phyloP scores from a whole-genome alignment of 1,140 invertebrate species.

The Rhizoglyphus robini region DNA sequence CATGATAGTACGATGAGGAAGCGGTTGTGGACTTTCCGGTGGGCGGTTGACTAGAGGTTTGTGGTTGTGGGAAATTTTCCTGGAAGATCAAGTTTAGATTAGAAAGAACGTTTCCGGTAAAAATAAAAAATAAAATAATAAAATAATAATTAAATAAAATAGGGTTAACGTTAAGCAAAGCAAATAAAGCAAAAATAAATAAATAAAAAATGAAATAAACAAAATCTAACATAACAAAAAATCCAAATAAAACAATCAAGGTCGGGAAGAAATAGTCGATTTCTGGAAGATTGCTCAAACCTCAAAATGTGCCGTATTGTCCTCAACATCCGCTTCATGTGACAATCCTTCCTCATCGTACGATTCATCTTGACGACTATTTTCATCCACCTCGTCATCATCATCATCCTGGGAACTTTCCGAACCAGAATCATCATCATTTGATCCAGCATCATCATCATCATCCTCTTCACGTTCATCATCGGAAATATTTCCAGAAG shows the following conservation, averaged over 20 bases:
- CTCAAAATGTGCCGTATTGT: not conserved
- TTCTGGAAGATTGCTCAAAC: no score
- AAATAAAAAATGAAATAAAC: not conserved
- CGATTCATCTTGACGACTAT: not conserved
- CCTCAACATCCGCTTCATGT: not conserved
- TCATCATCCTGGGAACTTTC: no score
- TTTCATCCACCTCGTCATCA: conserved; percentile 2
- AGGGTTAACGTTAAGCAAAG: not conserved
- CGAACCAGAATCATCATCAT: not conserved
- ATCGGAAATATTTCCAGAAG: not conserved
- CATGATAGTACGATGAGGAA: conserved; percentile 7
- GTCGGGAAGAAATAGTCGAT: not conserved
- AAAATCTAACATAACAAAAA: not conserved
- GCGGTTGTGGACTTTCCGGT: not conserved
- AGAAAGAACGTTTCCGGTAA: not conserved
- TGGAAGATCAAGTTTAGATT: not conserved
- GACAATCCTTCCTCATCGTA: not conserved
- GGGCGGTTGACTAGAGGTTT: not conserved
- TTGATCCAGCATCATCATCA: not conserved
- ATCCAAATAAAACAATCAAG: not conserved
- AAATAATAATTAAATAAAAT: not conserved
- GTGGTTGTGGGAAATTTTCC: not conserved
- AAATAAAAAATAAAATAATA: not conserved
- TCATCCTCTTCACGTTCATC: no score
- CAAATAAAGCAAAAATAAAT: not conserved